Base-by-base conservation (phyloP, 53 echinoderm and acorn worm genomes). In the Patiria pectinifera region DNA sequence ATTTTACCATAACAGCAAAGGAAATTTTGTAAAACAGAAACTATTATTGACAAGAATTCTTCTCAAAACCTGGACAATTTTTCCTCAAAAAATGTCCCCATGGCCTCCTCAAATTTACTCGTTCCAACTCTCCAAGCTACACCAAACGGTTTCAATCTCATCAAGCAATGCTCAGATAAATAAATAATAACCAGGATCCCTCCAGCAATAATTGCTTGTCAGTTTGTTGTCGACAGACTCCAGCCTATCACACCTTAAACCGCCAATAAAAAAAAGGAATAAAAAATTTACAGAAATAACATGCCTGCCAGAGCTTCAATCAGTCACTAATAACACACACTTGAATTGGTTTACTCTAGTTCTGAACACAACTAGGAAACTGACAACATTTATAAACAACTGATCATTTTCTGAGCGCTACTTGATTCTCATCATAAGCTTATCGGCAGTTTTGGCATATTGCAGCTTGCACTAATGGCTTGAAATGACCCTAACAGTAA, bases 321-420 rank as follows among this genome's bases (percentile, higher is more conserved):
- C 87, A 89, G 79, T 89, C 60, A 59, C 79, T 78, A 45, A 89
- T 78, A 89, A 77, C 77, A 78, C 76, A 76, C 89, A 78, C 89
- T 89, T 89, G 79, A 89, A 78, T 89, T 89, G 89, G 89, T 89
- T 78, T 78, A 89, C 62, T 19, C 78, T 45, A 71, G 78, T 76
- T 61, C 62, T 35, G 62, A 78, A 35, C 78, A 2, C 87, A 76
- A 26, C 89, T 89, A 14, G 35, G 77, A 66, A 89, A 78, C 35
- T 89, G 89, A 89, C 89, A 78, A 61, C 89, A 89, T 89, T 89
- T 77, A 89, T 89, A 89, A 89, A 89, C 89, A 89, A 48, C 72
- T 86, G 72, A 86, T 86, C 75, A 74, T 71, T 53, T 86, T 24
- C 71, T 22, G 26, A 72, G 75, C 1, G 53, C 86, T 75, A 21